Conservation (phyloP, 2,797 vertebrate genomes). For the Menidia menidia region DNA sequence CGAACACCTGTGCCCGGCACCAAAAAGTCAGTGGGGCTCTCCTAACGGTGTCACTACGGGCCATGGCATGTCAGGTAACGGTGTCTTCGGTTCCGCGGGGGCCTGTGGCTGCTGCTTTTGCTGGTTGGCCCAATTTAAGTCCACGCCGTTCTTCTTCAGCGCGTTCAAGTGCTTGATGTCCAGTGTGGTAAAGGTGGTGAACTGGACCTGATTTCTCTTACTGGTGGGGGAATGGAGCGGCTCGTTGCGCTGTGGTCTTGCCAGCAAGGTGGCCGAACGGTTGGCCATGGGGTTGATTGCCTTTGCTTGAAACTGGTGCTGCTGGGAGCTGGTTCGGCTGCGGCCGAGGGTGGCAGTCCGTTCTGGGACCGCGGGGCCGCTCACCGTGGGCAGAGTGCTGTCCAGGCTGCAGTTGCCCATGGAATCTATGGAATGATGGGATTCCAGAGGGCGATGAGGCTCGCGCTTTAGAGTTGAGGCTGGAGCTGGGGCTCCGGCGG, state of each 20-base stretch:
- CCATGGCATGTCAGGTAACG: constrained; percentile 80
- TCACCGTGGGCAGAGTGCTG: constrained; percentile 59
- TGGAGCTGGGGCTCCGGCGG: constrained; percentile 52
- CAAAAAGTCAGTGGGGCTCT: constrained; percentile 56
- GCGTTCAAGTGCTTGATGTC: constrained; percentile 84
- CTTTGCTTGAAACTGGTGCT: constrained; percentile 64
- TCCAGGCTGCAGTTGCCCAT: constrained; percentile 69
- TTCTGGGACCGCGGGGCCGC: constrained; percentile 77
- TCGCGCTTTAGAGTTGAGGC: constrained; percentile 65
- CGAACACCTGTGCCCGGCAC: constrained; percentile 5
- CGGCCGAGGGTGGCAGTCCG: constrained; percentile 89
- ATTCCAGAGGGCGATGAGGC: constrained; percentile 76
- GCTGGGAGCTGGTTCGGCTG: constrained; percentile 73
- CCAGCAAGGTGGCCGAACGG: constrained; percentile 76
- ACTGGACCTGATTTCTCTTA: constrained; percentile 94
- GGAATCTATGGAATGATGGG: constrained; percentile 80
- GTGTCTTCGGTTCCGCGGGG: constrained; percentile 53
- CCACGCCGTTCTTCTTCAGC: constrained; percentile 80
- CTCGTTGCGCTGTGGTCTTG: constrained; percentile 79
- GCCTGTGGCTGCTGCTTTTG: constrained; percentile 74
- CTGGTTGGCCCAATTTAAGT: constrained; percentile 88
- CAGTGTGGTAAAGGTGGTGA: constrained; percentile 92
- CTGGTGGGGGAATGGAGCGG: constrained; percentile 92
- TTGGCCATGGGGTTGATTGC: constrained; percentile 78
- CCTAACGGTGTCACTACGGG: constrained; percentile 76